These are phyloP conservation scores for Chironomus tepperi DNA, from an alignment of 1,140 invertebrate species.

Conservation along the genomic window DNA sequence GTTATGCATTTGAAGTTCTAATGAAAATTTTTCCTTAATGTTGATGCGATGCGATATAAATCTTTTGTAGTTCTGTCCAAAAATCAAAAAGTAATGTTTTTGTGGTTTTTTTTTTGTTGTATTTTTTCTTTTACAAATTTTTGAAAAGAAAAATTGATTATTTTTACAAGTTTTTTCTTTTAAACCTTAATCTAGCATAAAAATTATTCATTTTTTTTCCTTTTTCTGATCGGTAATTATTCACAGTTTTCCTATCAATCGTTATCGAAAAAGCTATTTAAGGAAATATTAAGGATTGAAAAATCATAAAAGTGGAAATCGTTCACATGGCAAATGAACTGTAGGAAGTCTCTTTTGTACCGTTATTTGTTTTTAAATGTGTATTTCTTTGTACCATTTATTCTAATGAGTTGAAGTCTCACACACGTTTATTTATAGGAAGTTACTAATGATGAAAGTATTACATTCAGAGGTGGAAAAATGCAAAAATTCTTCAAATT, in stretches of 20 bases:
- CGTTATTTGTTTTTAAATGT: not conserved
- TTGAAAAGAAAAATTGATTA: slow-evolving; percentile 2
- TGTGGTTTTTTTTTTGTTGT: not conserved
- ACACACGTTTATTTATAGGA: too few species aligned
- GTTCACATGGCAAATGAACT: not conserved
- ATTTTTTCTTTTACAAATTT: slow-evolving; percentile 8
- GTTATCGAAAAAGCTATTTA: not conserved
- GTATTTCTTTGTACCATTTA: too few species aligned
- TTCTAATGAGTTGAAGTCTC: too few species aligned
- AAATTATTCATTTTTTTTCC: slow-evolving; percentile 1
- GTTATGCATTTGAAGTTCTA: slow-evolving; percentile 12
- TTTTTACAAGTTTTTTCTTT: not conserved
- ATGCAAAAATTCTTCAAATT: too few species aligned
- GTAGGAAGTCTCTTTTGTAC: not conserved
- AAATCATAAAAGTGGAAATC: not conserved
- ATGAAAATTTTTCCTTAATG: not conserved
- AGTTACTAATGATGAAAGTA: too few species aligned
- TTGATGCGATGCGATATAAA: not conserved
- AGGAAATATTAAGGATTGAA: not conserved
- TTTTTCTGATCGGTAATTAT: slow-evolving; percentile 12
- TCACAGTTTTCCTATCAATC: not conserved
- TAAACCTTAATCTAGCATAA: slow-evolving; percentile 11
- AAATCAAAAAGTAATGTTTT: too few species aligned
- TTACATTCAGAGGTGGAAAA: too few species aligned
- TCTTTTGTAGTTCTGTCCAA: too few species aligned